Conservation (phyloP, 2,888 invertebrate species). For the Micropterix aruncella region DNA sequence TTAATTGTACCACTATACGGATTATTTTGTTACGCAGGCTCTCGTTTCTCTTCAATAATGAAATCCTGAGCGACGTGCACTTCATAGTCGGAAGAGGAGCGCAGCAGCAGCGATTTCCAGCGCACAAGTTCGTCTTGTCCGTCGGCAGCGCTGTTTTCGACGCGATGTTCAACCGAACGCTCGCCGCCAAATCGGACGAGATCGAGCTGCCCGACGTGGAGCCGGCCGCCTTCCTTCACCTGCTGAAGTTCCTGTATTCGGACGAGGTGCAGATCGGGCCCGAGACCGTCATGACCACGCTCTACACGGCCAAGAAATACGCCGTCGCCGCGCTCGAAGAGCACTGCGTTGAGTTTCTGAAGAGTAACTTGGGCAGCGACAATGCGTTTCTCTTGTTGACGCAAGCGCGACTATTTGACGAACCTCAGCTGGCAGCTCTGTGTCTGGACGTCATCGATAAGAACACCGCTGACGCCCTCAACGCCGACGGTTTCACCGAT, state of each 20-base stretch:
- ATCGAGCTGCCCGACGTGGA: conserved; percentile 76
- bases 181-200: conserved; percentile 53
- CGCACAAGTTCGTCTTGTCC: conserved; percentile 66
- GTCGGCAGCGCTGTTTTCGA: conserved; percentile 78
- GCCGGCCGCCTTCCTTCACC: conserved; percentile 63
- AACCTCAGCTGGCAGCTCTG: conserved; percentile 63
- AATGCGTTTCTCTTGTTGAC: conserved; percentile 74
- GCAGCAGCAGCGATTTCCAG: conserved; percentile 56
- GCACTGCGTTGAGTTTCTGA: conserved; percentile 67
- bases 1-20: too few species aligned
- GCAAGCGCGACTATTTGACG: conserved; percentile 69
- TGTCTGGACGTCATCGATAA: conserved; percentile 76
- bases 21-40: too few species aligned
- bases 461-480: conserved; percentile 64
- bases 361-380: conserved; percentile 61
- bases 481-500: conserved; percentile 70
- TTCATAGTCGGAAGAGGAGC: conserved; percentile 64
- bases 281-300: conserved; percentile 74
- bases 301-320: conserved; percentile 80
- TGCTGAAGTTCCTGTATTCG: conserved; percentile 60
- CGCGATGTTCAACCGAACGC: conserved; percentile 71
- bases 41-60: conserved; percentile 36
- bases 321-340: conserved; percentile 71
- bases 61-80: conserved; percentile 50
- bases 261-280: conserved; percentile 75